Percentiles rank a stretch among this genome's conserved stretches.
phyloP scores from a whole-genome alignment of 2,797 vertebrate genomes.

The Limnodromus scolopaceus region DNA sequence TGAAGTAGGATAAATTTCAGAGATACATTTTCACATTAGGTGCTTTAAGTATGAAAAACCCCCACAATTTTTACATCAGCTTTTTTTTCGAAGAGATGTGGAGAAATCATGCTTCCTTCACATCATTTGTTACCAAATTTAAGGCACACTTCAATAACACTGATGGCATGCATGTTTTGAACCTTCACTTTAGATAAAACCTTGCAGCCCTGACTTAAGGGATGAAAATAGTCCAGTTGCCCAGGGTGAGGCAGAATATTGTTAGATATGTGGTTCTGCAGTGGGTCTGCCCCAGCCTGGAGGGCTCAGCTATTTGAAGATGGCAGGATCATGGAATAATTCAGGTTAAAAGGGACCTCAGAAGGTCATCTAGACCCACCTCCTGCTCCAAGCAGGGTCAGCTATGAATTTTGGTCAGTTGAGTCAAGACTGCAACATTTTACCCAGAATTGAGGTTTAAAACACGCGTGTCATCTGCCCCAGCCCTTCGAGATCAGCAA shows the following conservation, averaged over 20 bases:
- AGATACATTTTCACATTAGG: background rate
- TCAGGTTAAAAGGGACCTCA: background rate
- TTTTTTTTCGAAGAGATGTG: background rate
- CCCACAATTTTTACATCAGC: rapidly evolving
- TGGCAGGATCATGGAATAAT: background rate
- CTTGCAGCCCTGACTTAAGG: background rate
- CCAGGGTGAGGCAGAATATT: background rate
- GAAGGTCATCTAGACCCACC: background rate
- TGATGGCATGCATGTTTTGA: background rate
- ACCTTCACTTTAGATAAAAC: background rate
- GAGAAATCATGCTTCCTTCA: background rate
- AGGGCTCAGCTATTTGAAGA: background rate
- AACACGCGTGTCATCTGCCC: background rate
- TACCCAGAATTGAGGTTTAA: background rate
- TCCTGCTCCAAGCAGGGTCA: background rate
- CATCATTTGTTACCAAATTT: background rate
- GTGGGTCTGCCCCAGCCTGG: background rate
- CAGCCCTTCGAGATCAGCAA: background rate
- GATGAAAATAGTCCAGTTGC: background rate
- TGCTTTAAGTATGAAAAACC: background rate
- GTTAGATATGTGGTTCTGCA: background rate
- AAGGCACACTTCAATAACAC: background rate
- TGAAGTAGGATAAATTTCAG: background rate
- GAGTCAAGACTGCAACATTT: background rate
- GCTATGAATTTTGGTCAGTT: background rate